These are phyloP conservation scores for Polyommatus iphigenia DNA, from an alignment of 2,888 invertebrate species.

Conservation along the genomic window DNA sequence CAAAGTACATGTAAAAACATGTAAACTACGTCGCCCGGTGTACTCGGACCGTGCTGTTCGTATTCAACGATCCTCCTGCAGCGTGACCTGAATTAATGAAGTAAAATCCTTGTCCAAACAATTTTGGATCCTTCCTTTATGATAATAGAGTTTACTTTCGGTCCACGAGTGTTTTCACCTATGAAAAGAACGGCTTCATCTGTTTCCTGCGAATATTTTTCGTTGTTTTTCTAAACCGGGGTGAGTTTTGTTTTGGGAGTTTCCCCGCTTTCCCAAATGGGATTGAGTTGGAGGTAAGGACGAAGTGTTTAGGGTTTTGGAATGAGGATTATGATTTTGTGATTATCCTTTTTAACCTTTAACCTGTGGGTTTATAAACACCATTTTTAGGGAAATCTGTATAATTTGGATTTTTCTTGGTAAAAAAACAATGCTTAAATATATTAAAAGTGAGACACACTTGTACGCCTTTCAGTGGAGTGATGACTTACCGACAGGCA, in stretches of 20 bases:
- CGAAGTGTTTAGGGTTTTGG: not conserved
- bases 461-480: not conserved
- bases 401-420: no score
- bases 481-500: not conserved
- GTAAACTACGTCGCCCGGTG: conserved; percentile 24
- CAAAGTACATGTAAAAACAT: conserved; percentile 25
- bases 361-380: not conserved
- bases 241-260: conserved; percentile 24
- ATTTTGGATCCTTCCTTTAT: not conserved
- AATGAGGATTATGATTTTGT: not conserved
- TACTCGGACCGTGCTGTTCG: conserved; percentile 41
- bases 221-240: conserved; percentile 46
- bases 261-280: conserved; percentile 18
- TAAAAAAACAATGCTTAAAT: no score
- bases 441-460: not conserved
- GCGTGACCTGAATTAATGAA: conserved; percentile 48
- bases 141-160: not conserved
- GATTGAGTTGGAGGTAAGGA: not conserved
- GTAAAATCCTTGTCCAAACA: conserved; percentile 8
- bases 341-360: not conserved
- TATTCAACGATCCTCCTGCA: conserved; percentile 44
- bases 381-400: not conserved
- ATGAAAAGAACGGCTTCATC: conserved; percentile 46
- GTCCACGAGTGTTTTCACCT: not conserved
- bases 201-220: conserved; percentile 46